Percentiles rank a stretch among this genome's conserved stretches.
Conservation (phyloP, 1,140 invertebrate species). For the Platorchestia sp. region DNA sequence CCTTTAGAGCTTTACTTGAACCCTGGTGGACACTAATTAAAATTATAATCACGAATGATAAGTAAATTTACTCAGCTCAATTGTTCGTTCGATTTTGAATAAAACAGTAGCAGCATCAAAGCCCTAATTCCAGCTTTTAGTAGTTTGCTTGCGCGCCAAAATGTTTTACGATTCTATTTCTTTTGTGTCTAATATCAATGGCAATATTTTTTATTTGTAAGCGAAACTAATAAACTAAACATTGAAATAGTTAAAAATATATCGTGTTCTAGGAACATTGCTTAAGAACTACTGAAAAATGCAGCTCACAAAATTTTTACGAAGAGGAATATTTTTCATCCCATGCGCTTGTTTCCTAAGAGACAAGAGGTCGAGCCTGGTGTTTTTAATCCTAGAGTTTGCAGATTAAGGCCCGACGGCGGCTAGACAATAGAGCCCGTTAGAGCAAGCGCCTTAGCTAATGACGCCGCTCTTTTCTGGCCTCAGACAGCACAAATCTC, state of each 20-base stretch:
- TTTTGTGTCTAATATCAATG: background rate
- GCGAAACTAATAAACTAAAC: background rate
- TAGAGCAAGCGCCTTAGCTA: slow-evolving; percentile 29
- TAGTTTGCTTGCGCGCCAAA: background rate
- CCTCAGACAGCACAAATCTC: slow-evolving; percentile 24
- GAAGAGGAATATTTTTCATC: background rate
- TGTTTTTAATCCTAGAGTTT: slow-evolving; percentile 48
- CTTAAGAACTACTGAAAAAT: background rate
- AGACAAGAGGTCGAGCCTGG: background rate
- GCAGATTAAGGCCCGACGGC: slow-evolving; percentile 24
- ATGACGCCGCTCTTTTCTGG: slow-evolving; percentile 47
- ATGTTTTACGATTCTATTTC: background rate
- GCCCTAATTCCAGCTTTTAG: background rate
- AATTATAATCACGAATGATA: background rate
- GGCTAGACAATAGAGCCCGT: slow-evolving; percentile 35
- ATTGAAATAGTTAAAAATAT: background rate
- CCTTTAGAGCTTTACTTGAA: background rate
- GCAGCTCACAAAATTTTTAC: background rate
- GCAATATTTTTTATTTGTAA: background rate
- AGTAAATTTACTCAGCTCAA: background rate
- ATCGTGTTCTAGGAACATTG: background rate
- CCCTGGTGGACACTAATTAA: background rate
- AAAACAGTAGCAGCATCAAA: background rate
- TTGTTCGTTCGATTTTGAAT: background rate
- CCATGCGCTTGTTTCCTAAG: background rate